Evolutionary conservation across 2,888 invertebrate genomes (phyloP).

Genomic region (Xylota sylvarum): DNA sequence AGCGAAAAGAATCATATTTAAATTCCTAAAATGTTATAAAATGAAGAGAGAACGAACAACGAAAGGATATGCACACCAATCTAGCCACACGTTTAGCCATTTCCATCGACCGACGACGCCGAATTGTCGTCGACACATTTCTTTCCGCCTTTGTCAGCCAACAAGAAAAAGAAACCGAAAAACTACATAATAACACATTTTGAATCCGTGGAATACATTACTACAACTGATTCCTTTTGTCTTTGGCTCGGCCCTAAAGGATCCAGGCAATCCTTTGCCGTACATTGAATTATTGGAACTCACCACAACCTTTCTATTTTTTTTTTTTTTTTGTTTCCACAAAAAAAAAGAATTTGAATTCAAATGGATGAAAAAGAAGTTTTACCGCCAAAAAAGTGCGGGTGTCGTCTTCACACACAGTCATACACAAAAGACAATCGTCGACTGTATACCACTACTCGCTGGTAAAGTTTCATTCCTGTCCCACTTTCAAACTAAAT

Average conservation of each 20-base stretch:
- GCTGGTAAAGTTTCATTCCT: slow-evolving; percentile 22
- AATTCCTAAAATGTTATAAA: neutral
- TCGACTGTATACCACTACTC: neutral
- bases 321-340: neutral
- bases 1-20: slow-evolving; percentile 15
- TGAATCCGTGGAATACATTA: slow-evolving; percentile 32
- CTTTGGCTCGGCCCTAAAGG: slow-evolving; percentile 10
- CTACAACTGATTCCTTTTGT: slow-evolving; percentile 28
- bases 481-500: slow-evolving; percentile 60
- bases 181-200: slow-evolving; percentile 37
- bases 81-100: slow-evolving; percentile 47
- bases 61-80: slow-evolving; percentile 36
- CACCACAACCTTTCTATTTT: neutral
- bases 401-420: neutral
- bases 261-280: slow-evolving; percentile 13
- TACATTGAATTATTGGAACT: slow-evolving; percentile 30
- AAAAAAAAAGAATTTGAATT: neutral
- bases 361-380: slow-evolving; percentile 5
- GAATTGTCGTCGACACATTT: slow-evolving; percentile 54
- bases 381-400: slow-evolving; percentile 13
- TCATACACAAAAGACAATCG: slow-evolving; percentile 6
- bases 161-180: slow-evolving; percentile 19
- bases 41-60: neutral
- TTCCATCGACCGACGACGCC: slow-evolving; percentile 44
- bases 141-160: slow-evolving; percentile 51